Evolutionary conservation across 2,888 invertebrate genomes (phyloP).

Genomic region (Hemicrepidius hirtus): DNA sequence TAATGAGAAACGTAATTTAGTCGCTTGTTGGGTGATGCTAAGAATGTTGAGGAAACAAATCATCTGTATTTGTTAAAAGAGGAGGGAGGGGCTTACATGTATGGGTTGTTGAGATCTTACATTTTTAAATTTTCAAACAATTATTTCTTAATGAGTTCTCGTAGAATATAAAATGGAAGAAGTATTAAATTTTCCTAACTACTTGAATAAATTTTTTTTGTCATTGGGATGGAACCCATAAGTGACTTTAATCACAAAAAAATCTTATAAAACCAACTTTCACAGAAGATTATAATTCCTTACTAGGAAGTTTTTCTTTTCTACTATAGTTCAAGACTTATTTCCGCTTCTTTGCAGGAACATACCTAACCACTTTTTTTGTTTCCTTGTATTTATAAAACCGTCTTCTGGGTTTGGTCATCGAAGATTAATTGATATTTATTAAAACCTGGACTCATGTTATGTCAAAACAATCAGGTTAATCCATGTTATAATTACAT

Average conservation of each 20-base stretch:
- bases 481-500: slow-evolving; percentile 13
- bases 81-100: slow-evolving; percentile 6
- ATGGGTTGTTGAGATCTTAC: not conserved
- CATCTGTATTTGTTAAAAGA: not conserved
- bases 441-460: slow-evolving; percentile 3
- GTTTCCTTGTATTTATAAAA: not conserved
- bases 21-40: slow-evolving; percentile 13
- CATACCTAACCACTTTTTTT: too few species aligned
- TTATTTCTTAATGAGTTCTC: too few species aligned
- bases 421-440: not conserved
- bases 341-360: too few species aligned
- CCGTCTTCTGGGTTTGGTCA: not conserved
- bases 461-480: slow-evolving; percentile 27
- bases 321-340: too few species aligned
- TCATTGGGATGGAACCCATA: too few species aligned
- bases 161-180: too few species aligned
- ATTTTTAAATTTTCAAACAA: not conserved
- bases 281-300: too few species aligned
- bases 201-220: too few species aligned
- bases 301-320: too few species aligned
- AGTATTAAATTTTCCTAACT: too few species aligned
- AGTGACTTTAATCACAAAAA: too few species aligned
- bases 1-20: slow-evolving; percentile 35
- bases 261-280: too few species aligned
- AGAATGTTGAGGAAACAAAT: slow-evolving; percentile 25